Base-by-base conservation (phyloP, 2,797 vertebrate genomes). In the Rhinatrema bivittatum region DNA sequence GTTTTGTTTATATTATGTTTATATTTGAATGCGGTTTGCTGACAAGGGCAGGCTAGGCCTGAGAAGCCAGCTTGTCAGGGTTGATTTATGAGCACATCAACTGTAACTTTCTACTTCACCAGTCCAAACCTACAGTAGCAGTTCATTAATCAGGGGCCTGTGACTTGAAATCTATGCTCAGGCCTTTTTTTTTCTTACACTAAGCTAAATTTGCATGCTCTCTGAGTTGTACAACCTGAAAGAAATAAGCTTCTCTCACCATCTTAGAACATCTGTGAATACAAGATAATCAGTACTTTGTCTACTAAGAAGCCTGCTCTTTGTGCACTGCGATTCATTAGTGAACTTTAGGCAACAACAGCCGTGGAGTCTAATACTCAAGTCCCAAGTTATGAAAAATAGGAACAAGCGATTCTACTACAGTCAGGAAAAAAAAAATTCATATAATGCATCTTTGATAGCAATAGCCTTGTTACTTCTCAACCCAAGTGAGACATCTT, bases 81-180 rank as follows among this genome's bases (percentile, higher is more conserved):
- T 84, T 96, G 92, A 97, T 98, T 96, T 94, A 96, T 91, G 89
- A 89, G 86, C 70, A 76, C 74, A 85, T 73, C 78, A 73, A 76
- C 70, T 74, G 78, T 79, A 44, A 90, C 92, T 87, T 93, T 89
- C 86, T 81, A 78, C 62, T 78, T 87, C 68, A 38, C 79, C 74
- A 79, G 76, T 81, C 80, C 74, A 82, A 86, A 88, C 83, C 78
- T 71, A 72, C 69, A 69, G 77, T 74, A 85, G 76, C 76, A 80
- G 76, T 90, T 91, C 86, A 85, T 91, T 95, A 95, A 89, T 68
- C 80, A 87, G 85, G 56, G 74, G 75, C 77, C 81, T 56, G 50
- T 66, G 77, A 82, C 76, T 85, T 66, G 79, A 83, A 86, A 84
- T 82, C 75, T 71, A 67, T 59, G 68, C 71, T 76, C 78, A 62